Percentiles rank a stretch among this genome's conserved stretches.
phyloP scores from a whole-genome alignment of 2,888 invertebrate genomes.

The Helicoverpa assulta region DNA sequence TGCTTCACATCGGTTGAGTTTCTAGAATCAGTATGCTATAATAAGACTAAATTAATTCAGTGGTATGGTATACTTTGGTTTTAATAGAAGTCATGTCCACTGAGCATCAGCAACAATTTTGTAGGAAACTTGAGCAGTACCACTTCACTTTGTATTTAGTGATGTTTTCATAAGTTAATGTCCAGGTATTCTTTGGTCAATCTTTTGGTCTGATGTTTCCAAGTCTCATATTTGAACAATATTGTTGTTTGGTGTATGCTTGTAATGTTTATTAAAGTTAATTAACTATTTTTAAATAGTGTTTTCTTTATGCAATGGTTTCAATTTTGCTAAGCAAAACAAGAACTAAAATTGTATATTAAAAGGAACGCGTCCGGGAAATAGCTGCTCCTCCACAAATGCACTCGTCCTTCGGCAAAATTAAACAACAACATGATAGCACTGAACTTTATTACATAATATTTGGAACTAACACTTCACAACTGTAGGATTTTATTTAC shows the following conservation, averaged over 20 bases:
- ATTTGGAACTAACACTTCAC: conserved; percentile 64
- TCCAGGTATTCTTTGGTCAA: not conserved
- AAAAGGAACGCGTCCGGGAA: no score
- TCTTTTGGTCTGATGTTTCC: not conserved
- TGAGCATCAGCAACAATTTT: no score
- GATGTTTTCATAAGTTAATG: not conserved
- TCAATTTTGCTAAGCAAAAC: no score
- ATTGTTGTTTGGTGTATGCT: conserved; percentile 20
- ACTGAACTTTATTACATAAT: conserved; percentile 86
- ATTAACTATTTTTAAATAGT: conserved; percentile 17
- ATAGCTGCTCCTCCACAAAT: not conserved
- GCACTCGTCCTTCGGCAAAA: not conserved
- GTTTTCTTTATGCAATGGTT: not conserved
- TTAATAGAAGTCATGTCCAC: no score
- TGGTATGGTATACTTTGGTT: no score
- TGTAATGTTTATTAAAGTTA: conserved; percentile 37
- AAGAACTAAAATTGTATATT: no score
- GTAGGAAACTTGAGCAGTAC: not conserved
- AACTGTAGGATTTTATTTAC: conserved; percentile 23
- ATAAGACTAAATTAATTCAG: no score
- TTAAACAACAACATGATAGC: conserved; percentile 50
- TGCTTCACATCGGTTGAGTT: no score
- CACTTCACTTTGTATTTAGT: not conserved
- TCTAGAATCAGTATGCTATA: no score
- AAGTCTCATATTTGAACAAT: conserved; percentile 28